A percentile compares a stretch with the other conserved stretches of the same genome.
phyloP scores from a whole-genome alignment of 2,797 vertebrate species.

The Halcyon badia region DNA sequence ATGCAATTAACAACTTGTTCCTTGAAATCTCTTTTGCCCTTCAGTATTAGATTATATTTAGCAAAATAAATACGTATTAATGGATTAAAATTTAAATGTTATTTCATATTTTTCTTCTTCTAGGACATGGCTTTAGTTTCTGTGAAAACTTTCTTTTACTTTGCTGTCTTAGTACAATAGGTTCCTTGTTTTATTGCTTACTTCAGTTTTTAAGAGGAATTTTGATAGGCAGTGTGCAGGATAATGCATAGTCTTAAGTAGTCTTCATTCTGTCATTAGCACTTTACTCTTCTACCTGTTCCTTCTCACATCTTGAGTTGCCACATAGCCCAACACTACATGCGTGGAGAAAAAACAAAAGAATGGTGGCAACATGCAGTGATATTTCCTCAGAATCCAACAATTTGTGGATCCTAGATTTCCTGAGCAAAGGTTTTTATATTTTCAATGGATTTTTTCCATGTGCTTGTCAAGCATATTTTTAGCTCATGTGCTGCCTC shows the following conservation, averaged over 20 bases:
- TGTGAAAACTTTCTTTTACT: background rate
- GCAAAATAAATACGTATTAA: background rate
- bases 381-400: background rate
- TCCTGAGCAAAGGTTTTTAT: background rate
- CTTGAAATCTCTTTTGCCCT: background rate
- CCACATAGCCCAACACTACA: background rate
- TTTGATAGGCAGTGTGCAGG: background rate
- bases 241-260: background rate
- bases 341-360: background rate
- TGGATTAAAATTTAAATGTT: background rate
- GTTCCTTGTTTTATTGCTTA: background rate
- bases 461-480: background rate
- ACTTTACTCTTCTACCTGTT: background rate
- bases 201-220: background rate
- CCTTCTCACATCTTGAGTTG: background rate
- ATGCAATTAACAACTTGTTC: background rate
- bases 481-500: background rate
- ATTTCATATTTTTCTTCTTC: background rate
- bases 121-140: background rate
- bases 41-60: background rate
- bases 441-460: background rate
- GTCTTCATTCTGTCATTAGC: background rate
- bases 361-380: background rate
- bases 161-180: background rate
- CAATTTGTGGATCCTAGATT: background rate